phyloP scores from a whole-genome alignment of 2,888 invertebrate species.

The Pandemis corylana region DNA sequence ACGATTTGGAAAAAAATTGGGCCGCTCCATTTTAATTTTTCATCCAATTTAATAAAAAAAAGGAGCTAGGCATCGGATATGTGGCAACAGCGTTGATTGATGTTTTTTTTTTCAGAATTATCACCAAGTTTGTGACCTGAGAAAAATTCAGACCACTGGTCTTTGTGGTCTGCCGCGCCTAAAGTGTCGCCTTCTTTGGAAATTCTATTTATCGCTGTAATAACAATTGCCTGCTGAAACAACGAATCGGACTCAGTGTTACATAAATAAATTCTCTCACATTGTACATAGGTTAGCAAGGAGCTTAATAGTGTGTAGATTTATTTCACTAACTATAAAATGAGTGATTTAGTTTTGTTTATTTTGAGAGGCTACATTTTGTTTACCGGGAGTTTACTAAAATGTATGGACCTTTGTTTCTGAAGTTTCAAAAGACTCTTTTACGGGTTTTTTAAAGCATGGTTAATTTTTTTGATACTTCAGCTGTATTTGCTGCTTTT shows the following conservation, averaged over 20 bases:
- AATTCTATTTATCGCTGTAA: constrained; percentile 33
- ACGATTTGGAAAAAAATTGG: neutral
- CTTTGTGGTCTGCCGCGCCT: constrained; percentile 62
- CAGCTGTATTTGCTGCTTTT: neutral
- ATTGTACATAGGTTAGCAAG: constrained; percentile 26
- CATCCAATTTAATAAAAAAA: neutral
- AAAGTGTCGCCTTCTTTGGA: constrained; percentile 41
- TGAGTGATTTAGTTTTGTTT: neutral
- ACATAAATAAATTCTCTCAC: constrained; percentile 10
- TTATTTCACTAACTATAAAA: constrained; percentile 17
- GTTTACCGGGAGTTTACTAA: too few species aligned
- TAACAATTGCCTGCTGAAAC: constrained; percentile 36
- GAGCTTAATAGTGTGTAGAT: constrained; percentile 36
- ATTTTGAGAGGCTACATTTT: neutral
- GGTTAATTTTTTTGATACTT: too few species aligned
- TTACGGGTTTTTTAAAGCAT: too few species aligned
- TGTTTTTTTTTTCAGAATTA: constrained; percentile 57
- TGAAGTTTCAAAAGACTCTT: too few species aligned
- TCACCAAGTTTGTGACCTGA: constrained; percentile 72
- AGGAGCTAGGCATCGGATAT: neutral
- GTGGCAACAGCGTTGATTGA: neutral
- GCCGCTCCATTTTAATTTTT: neutral
- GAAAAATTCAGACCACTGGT: constrained; percentile 61
- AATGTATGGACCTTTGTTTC: too few species aligned
- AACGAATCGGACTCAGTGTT: constrained; percentile 31